phyloP scores from a whole-genome alignment of 1,140 invertebrate species.

The Sarcophaga bullata region DNA sequence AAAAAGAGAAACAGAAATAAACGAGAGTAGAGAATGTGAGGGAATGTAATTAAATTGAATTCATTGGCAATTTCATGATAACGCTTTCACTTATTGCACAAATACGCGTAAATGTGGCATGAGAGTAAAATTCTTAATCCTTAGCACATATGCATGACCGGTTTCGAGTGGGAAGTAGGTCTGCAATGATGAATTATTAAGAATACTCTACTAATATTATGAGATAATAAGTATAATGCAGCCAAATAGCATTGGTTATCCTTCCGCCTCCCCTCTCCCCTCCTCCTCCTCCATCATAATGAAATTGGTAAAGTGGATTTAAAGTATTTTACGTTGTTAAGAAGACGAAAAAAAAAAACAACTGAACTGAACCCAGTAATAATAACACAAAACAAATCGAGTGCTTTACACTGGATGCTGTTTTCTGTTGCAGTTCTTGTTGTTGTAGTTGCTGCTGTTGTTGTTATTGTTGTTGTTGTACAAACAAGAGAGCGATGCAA shows the following conservation, averaged over 20 bases:
- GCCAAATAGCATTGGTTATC: not conserved
- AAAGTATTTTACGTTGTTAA: slow-evolving; percentile 22
- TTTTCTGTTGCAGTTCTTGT: not conserved
- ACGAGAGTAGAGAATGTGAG: too few species aligned
- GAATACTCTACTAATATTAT: not conserved
- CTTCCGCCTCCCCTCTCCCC: not conserved
- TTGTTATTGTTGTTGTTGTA: not conserved
- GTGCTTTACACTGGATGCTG: slow-evolving; percentile 1
- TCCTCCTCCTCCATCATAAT: not conserved
- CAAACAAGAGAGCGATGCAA: slow-evolving; percentile 6
- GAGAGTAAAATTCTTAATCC: not conserved
- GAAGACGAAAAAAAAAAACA: not conserved
- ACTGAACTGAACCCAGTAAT: not conserved
- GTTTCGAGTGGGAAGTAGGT: not conserved
- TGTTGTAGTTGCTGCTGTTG: not conserved
- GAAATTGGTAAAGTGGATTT: not conserved
- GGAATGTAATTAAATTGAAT: not conserved
- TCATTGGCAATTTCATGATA: not conserved
- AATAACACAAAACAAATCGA: slow-evolving; percentile 18
- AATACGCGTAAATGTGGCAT: not conserved
- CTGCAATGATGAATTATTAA: not conserved
- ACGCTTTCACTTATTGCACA: slow-evolving; percentile 12
- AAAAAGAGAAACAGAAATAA: not conserved
- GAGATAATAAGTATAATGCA: too few species aligned
- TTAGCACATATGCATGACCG: not conserved